Evolutionary conservation across 2,888 invertebrate genomes (phyloP).

Genomic region (Penaeus monodon): DNA sequence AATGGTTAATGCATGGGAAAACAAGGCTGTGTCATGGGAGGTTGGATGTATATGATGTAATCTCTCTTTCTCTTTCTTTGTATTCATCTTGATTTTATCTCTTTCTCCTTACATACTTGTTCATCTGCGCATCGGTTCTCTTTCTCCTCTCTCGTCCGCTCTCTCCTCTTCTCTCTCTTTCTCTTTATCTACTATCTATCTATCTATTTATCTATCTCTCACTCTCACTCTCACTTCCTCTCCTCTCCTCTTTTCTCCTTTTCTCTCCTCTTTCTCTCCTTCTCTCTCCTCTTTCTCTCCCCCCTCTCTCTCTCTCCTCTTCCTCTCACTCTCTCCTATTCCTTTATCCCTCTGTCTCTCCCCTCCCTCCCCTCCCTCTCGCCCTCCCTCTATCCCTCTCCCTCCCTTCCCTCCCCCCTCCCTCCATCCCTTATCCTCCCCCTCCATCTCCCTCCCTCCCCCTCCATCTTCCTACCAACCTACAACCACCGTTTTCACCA

Average conservation of each 20-base stretch:
- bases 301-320: background rate
- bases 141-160: constrained; percentile 13
- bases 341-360: no score
- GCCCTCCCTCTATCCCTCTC: no score
- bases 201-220: constrained; percentile 2
- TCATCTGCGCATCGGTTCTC: background rate
- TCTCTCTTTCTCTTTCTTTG: background rate
- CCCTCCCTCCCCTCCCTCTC: no score
- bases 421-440: no score
- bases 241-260: no score
- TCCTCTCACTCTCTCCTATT: no score
- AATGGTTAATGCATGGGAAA: no score
- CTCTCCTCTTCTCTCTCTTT: background rate
- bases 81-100: background rate
- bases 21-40: background rate
- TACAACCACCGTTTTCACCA: background rate
- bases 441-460: no score
- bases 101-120: background rate
- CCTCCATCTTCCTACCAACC: background rate
- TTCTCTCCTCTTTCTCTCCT: no score
- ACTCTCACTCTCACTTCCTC: background rate
- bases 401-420: background rate
- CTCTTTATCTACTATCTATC: constrained; percentile 4
- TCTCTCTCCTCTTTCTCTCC: background rate
- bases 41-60: background rate